Base-by-base conservation (phyloP, 2,888 invertebrate genomes). In the Allolobophora icterica region DNA sequence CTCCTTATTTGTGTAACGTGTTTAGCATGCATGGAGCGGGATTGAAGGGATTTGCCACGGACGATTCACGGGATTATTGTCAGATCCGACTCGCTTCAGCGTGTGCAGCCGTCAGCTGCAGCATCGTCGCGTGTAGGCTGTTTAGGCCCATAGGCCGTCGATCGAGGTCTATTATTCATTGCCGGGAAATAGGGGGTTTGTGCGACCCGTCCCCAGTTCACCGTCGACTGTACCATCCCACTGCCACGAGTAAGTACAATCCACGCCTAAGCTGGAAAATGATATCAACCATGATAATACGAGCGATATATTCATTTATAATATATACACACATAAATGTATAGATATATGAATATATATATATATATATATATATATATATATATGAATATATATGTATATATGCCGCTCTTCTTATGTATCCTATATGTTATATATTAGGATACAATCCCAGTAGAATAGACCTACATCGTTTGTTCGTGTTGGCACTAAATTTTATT, bases 1-100 rank as follows among this genome's bases (percentile, higher is more conserved):
- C 19, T 24, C 6, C 87, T 34, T 38, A 87, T 34, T 24, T 35
- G 35, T 30, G 17, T 24, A 34, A 38, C 34, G 38, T 38, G 38
- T 35, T 87, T 87, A 87, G 87, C 87, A 87, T 87, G 6, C 87
- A 87, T 87, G 87, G 38, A 87, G 8, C 34, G 38, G 87, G 87
- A 87, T 87, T 87, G 24, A 33, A 87, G 35, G 71, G 87, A 87
- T 87, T 87, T 38, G 87, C 87, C 34, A 34, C 17, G 38, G 34
- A 87, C 34, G 34, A 35, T 87, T 8, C 87, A 71, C 8, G 15
- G 87, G 87, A 87, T 87, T 87, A 87, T n/a, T n/a, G 71, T 71
- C 71, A n/a, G 71, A 71, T 30, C n/a, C 71, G 17, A 71, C n/a
- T 71, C 71, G 71, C 30, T n/a, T 71, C 71, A 11, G 71, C 30